phyloP scores from a whole-genome alignment of 2,888 invertebrate genomes.

The Melanchra persicariae region DNA sequence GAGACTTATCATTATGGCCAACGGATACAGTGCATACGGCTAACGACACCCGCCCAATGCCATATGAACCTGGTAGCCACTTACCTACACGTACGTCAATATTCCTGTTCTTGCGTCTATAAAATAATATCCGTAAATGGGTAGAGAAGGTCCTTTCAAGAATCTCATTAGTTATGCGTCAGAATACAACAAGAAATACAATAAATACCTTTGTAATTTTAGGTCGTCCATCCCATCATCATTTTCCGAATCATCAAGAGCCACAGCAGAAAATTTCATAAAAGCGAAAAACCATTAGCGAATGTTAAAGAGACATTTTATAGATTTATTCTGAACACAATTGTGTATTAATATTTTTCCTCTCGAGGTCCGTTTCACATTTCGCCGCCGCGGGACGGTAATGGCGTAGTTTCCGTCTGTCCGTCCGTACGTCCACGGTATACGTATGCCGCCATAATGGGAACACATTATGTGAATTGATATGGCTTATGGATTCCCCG shows the following conservation, averaged over 20 bases:
- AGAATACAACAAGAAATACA: not conserved
- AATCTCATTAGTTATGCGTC: not conserved
- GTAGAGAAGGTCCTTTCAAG: too few relatives aligned
- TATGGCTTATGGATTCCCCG: constrained; percentile 47
- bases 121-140: not conserved
- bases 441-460: constrained; percentile 39
- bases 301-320: constrained; percentile 14
- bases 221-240: not conserved
- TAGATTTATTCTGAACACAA: constrained; percentile 25
- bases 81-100: too few relatives aligned
- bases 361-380: constrained; percentile 46
- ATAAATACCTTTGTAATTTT: constrained; percentile 2
- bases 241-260: not conserved
- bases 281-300: constrained; percentile 11
- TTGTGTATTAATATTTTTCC: constrained; percentile 54
- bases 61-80: too few relatives aligned
- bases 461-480: constrained; percentile 60
- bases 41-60: too few relatives aligned
- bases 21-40: too few relatives aligned
- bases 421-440: constrained; percentile 29
- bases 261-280: not conserved
- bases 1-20: too few relatives aligned
- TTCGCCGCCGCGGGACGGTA: constrained; percentile 43
- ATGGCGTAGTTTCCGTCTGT: constrained; percentile 57
- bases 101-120: too few relatives aligned